phyloP scores from a whole-genome alignment of 1,140 invertebrate species.

The Drosophila mayri region DNA sequence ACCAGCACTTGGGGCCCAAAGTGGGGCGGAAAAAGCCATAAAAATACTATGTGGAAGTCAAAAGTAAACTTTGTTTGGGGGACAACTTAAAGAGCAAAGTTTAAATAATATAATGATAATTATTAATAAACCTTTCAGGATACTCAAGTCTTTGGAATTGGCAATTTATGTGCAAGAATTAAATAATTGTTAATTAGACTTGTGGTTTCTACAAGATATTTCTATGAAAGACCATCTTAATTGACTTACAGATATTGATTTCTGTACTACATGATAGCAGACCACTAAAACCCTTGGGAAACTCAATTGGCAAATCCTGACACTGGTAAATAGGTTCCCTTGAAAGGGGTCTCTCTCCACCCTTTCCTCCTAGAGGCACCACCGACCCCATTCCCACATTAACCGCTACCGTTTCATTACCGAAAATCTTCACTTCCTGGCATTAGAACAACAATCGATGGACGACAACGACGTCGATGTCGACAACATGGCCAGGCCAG shows the following conservation, averaged over 20 bases:
- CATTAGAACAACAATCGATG: constrained; percentile 66
- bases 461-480: constrained; percentile 45
- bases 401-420: constrained; percentile 75
- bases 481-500: constrained; percentile 40
- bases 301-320: constrained; percentile 11
- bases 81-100: not conserved
- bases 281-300: not conserved
- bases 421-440: constrained; percentile 64
- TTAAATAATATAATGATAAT: not conserved
- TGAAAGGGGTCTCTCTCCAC: not conserved
- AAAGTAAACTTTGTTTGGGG: not conserved
- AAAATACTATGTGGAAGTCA: not conserved
- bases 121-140: not conserved
- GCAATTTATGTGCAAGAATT: no score
- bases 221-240: not conserved
- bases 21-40: constrained; percentile 17
- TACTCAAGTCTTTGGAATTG: not conserved
- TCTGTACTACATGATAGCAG: not conserved
- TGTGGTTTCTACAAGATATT: not conserved
- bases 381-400: constrained; percentile 68
- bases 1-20: constrained; percentile 24
- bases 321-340: constrained; percentile 8
- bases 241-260: not conserved
- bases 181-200: not conserved
- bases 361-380: not conserved